Conservation (phyloP, 1,140 invertebrate species). For the Condylostylus longicornis region DNA sequence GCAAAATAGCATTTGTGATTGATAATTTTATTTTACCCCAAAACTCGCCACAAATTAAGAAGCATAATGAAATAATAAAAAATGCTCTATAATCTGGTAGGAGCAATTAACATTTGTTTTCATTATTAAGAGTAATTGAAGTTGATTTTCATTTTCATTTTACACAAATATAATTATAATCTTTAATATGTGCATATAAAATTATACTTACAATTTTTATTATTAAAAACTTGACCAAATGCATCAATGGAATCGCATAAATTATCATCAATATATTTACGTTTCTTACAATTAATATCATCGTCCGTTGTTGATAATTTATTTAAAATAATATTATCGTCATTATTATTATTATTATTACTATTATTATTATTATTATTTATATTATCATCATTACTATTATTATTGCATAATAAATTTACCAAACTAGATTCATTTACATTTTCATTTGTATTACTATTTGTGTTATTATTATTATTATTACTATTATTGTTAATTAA, state of each 20-base stretch:
- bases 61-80: too few relatives aligned
- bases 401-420: background rate
- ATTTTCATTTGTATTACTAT: constrained; percentile 8
- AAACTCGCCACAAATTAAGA: too few relatives aligned
- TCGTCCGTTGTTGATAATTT: constrained; percentile 11
- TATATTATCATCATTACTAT: too few relatives aligned
- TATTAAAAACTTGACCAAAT: constrained; percentile 29
- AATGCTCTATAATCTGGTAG: too few relatives aligned
- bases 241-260: constrained; percentile 26
- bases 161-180: too few relatives aligned
- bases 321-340: constrained; percentile 12
- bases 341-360: constrained; percentile 16
- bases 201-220: constrained; percentile 29
- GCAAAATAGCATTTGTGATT: too few relatives aligned
- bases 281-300: constrained; percentile 26
- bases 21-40: too few relatives aligned
- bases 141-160: too few relatives aligned
- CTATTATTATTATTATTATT: constrained; percentile 18
- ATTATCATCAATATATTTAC: constrained; percentile 16
- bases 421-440: constrained; percentile 4
- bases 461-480: constrained; percentile 17
- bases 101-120: too few relatives aligned
- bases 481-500: constrained; percentile 17
- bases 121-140: too few relatives aligned
- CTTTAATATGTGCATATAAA: too few relatives aligned